Percentiles rank a stretch among this genome's conserved stretches.
phyloP scores from a whole-genome alignment of 1,140 invertebrate species.

The Geopemphigus sp. region DNA sequence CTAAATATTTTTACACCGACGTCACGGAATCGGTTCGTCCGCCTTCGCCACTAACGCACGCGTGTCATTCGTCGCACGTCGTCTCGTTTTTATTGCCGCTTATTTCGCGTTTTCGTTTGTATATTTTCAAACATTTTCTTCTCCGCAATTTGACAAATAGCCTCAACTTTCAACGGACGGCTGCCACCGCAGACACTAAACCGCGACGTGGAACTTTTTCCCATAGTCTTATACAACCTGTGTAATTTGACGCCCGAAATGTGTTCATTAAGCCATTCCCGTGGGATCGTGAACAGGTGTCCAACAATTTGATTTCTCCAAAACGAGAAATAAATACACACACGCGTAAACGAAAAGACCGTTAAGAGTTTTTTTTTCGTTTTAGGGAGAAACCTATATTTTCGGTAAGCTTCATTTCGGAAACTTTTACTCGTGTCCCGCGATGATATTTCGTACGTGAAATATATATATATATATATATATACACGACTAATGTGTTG shows the following conservation, averaged over 20 bases:
- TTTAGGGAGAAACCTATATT: conserved; percentile 7
- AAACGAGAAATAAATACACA: background rate
- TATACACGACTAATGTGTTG: background rate
- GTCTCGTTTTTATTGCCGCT: background rate
- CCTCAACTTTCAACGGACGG: conserved; percentile 27
- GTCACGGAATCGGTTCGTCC: background rate
- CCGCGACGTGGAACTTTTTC: conserved; percentile 5
- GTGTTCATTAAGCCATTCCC: conserved; percentile 37
- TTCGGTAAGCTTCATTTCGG: conserved; percentile 5
- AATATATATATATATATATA: background rate
- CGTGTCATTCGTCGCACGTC: background rate
- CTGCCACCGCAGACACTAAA: too few species aligned
- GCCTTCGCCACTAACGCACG: too few species aligned
- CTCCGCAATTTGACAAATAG: conserved; percentile 28
- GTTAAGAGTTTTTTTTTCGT: conserved; percentile 18
- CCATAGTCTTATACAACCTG: conserved; percentile 30
- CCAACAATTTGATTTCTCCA: conserved; percentile 24
- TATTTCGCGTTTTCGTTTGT: too few species aligned
- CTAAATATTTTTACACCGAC: too few species aligned
- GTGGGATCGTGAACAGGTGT: conserved; percentile 36
- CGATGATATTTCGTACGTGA: background rate
- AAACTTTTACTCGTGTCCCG: background rate
- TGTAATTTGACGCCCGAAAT: conserved; percentile 43
- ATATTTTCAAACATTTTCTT: background rate
- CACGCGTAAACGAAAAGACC: background rate